Percentiles rank a stretch among this genome's conserved stretches.
Evolutionary conservation across 2,888 invertebrate genomes (phyloP).

Genomic region (Dasysyrphus tricinctus): DNA sequence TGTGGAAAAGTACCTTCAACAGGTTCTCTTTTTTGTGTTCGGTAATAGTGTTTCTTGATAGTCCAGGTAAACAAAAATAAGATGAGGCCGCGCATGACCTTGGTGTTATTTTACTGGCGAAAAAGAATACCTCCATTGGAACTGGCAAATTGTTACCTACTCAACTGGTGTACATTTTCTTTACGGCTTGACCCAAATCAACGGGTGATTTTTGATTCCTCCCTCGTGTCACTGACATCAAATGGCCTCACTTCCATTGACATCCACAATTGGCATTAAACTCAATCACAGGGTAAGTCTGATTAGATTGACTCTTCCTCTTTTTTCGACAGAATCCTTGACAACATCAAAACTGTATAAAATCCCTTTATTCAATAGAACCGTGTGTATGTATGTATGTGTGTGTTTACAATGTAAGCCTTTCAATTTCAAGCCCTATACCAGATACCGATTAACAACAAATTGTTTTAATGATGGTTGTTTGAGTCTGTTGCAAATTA

Average conservation of each 20-base stretch:
- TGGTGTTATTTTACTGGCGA: neutral
- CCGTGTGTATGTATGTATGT: too few relatives aligned
- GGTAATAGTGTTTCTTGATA: neutral
- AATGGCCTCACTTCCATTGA: neutral
- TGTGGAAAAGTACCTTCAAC: neutral
- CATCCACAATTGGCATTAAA: neutral
- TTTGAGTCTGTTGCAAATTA: constrained; percentile 36
- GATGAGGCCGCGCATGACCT: neutral
- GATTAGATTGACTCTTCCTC: neutral
- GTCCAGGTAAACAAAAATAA: neutral
- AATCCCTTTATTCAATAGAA: constrained; percentile 1
- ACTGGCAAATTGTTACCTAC: neutral
- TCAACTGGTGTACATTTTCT: neutral
- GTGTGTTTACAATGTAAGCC: neutral
- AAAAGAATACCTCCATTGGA: neutral
- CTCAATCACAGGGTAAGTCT: neutral
- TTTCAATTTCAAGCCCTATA: neutral
- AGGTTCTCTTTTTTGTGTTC: neutral
- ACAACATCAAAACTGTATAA: neutral
- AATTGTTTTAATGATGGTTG: constrained; percentile 10
- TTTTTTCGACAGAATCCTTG: neutral
- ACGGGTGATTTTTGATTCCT: constrained; percentile 4
- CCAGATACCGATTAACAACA: neutral
- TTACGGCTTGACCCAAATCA: constrained; percentile 6
- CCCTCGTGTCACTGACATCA: neutral